Evolutionary conservation across 2,113 vertebrate species (phyloP).

Genomic region (Pelusios castaneus): DNA sequence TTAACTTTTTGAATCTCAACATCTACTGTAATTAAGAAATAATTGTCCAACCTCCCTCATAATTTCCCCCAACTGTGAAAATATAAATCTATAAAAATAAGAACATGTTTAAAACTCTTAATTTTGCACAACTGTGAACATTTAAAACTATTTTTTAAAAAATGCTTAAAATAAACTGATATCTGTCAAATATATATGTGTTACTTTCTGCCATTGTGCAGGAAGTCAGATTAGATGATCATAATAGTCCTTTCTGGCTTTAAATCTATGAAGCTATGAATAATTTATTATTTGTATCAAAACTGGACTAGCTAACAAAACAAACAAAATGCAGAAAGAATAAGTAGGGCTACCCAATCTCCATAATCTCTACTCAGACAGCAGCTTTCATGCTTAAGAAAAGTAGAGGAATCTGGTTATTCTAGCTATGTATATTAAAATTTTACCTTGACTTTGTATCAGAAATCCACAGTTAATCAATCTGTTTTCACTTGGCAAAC

Average conservation of each 20-base stretch:
- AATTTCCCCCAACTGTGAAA: neutral
- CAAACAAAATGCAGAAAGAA: neutral
- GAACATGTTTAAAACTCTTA: neutral
- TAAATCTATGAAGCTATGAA: neutral
- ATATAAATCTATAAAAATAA: neutral
- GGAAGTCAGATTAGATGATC: neutral
- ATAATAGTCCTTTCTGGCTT: neutral
- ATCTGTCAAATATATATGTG: neutral
- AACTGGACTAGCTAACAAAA: neutral
- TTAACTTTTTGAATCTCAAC: neutral
- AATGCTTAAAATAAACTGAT: neutral
- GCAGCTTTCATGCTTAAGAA: neutral
- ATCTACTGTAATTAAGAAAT: neutral
- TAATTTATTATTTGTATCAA: neutral
- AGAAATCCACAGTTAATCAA: slow-evolving; percentile 28
- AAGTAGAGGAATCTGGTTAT: neutral
- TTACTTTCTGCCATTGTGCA: neutral
- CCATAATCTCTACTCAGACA: neutral
- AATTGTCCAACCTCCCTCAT: neutral
- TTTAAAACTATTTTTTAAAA: neutral
- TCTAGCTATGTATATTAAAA: neutral
- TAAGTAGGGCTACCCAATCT: fast-evolving
- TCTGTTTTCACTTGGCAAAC: neutral
- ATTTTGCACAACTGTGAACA: neutral
- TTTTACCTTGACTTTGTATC: neutral